Conservation (phyloP, 2,797 vertebrate genomes). For the Danio aesculapii region DNA sequence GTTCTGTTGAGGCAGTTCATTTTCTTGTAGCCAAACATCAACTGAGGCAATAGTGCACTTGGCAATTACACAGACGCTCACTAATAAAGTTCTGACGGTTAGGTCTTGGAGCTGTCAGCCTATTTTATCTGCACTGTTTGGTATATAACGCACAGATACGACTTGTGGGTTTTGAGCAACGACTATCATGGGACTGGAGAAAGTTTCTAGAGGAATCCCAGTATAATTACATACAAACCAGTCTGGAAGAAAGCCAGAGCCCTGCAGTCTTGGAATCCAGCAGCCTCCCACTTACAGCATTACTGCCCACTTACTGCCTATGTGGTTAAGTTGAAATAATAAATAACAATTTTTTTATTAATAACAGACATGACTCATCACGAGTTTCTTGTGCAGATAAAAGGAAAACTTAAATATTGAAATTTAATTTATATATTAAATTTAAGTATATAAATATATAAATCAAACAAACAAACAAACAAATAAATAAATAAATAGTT, state of each 20-base stretch:
- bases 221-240: conserved; percentile 40
- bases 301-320: neutral
- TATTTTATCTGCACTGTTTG: conserved; percentile 54
- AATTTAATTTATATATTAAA: too few species aligned
- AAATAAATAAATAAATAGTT: too few species aligned
- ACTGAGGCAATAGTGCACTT: conserved; percentile 33
- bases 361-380: neutral
- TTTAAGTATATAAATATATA: too few species aligned
- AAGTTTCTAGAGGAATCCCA: conserved; percentile 37
- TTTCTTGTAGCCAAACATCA: conserved; percentile 41
- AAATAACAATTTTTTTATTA: neutral
- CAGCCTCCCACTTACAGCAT: neutral
- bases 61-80: conserved; percentile 52
- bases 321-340: conserved; percentile 3
- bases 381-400: neutral
- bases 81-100: conserved; percentile 54
- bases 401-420: neutral
- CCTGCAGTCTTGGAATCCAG: neutral
- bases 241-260: conserved; percentile 44
- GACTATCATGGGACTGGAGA: conserved; percentile 23
- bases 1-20: conserved; percentile 36
- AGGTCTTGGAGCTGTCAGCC: conserved; percentile 51
- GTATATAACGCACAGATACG: conserved; percentile 39
- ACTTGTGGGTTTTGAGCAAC: conserved; percentile 29
- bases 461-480: too few species aligned